Evolutionary conservation across 2,113 vertebrate genomes (phyloP).

Genomic region (Passerina amoena): DNA sequence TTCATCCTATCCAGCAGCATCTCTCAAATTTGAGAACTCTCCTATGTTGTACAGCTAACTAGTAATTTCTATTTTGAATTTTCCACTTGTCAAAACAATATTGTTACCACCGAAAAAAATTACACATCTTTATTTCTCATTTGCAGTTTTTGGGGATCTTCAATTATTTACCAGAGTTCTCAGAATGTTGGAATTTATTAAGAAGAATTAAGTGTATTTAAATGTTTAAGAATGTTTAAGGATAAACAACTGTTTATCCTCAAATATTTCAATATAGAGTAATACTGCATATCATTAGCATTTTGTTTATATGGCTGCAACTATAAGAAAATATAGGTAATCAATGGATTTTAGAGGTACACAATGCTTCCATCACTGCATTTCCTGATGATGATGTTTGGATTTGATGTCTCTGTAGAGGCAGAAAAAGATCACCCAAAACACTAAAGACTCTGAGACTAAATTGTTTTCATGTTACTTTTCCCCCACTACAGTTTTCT

Average conservation of each 20-base stretch:
- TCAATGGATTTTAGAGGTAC: background rate
- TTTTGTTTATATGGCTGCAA: background rate
- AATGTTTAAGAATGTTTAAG: background rate
- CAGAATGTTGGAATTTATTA: background rate
- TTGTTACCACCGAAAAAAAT: background rate
- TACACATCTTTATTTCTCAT: accelerated
- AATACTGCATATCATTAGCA: background rate
- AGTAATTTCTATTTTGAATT: background rate
- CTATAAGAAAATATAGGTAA: background rate
- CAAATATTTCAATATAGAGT: background rate
- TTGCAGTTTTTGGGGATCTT: background rate
- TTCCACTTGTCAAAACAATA: background rate
- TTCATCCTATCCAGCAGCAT: background rate
- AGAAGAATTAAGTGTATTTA: background rate
- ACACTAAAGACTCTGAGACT: background rate
- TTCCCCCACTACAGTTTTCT: background rate
- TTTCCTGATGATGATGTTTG: background rate
- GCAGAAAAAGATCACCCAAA: background rate
- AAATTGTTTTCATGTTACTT: background rate
- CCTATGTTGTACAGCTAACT: background rate
- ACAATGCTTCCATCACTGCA: background rate
- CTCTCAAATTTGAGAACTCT: background rate
- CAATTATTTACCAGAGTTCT: background rate
- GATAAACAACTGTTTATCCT: background rate
- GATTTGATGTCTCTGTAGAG: background rate